These are phyloP conservation scores for Tiliacea aurago DNA, from an alignment of 2,888 invertebrate species.

Conservation along the genomic window DNA sequence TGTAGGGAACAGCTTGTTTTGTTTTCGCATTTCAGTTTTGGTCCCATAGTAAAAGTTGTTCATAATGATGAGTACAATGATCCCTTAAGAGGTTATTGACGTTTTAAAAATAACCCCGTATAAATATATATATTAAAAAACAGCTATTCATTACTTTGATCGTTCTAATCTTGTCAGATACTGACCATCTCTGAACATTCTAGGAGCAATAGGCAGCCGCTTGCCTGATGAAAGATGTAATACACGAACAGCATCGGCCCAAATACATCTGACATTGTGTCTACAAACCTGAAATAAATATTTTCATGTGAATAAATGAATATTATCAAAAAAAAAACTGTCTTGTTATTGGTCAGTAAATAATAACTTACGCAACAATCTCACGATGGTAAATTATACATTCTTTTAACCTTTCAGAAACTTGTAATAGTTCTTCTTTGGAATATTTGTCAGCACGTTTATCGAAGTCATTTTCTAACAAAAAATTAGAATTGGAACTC, in stretches of 20 bases:
- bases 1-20: too few relatives aligned
- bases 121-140: too few relatives aligned
- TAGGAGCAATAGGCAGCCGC: conserved; percentile 63
- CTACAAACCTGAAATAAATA: conserved; percentile 49
- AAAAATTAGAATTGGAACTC: background rate
- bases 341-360: background rate
- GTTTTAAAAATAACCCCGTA: too few relatives aligned
- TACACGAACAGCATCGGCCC: conserved; percentile 58
- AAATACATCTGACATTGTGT: conserved; percentile 56
- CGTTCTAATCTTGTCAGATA: background rate
- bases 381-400: conserved; percentile 57
- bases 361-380: conserved; percentile 54
- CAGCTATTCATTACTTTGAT: background rate
- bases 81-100: too few relatives aligned
- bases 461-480: background rate
- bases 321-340: background rate
- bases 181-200: conserved; percentile 64
- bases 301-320: background rate
- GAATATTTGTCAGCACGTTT: conserved; percentile 39
- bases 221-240: conserved; percentile 57
- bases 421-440: conserved; percentile 35
- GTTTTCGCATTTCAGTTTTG: too few relatives aligned
- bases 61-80: too few relatives aligned
- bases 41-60: too few relatives aligned
- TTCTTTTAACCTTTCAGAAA: conserved; percentile 39